phyloP scores from a whole-genome alignment of 2,888 invertebrate species.

The Ligdia adustata region DNA sequence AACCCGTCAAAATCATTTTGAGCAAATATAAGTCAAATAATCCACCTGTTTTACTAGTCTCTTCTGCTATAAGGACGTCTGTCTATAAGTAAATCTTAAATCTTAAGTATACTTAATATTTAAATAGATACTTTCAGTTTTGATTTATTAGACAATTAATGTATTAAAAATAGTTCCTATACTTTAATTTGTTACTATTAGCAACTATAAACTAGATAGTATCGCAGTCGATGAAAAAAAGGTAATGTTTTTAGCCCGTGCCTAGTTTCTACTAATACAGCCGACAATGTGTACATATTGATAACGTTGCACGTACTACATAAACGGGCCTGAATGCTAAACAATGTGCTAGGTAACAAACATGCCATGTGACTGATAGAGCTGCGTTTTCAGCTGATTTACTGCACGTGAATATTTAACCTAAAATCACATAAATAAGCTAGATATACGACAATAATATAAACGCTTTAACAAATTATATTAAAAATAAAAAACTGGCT shows the following conservation, averaged over 20 bases:
- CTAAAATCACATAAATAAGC: too few relatives aligned
- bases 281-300: constrained; percentile 46
- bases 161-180: too few relatives aligned
- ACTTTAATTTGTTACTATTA: too few relatives aligned
- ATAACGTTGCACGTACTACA: constrained; percentile 42
- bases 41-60: too few relatives aligned
- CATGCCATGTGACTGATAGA: neutral
- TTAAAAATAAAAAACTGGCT: too few relatives aligned
- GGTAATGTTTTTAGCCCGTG: constrained; percentile 13
- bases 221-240: neutral
- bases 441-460: too few relatives aligned
- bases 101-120: too few relatives aligned
- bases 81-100: too few relatives aligned
- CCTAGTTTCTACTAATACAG: constrained; percentile 3
- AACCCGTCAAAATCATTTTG: too few relatives aligned
- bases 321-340: constrained; percentile 36
- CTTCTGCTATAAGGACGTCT: too few relatives aligned
- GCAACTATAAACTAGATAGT: neutral
- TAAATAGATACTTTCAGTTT: neutral
- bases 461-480: too few relatives aligned
- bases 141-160: neutral
- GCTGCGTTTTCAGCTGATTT: neutral
- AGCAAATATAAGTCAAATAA: too few relatives aligned
- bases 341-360: neutral
- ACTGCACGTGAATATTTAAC: neutral